Conservation (phyloP, 1,140 invertebrate genomes). For the Sinella curviseta region DNA sequence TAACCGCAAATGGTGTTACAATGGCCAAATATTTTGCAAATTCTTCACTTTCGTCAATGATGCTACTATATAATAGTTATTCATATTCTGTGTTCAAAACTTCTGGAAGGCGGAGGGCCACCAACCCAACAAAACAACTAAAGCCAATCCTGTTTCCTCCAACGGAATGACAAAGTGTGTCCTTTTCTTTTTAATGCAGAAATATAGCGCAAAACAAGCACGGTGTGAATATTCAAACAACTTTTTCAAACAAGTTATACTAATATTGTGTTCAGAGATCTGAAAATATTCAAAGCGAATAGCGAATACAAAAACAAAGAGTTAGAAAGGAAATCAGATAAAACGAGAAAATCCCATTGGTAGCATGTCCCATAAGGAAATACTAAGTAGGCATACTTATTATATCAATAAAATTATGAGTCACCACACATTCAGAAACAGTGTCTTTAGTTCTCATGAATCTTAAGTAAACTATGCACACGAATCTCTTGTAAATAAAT, state of each 20-base stretch:
- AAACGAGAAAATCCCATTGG: too few species aligned
- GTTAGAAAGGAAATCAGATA: too few species aligned
- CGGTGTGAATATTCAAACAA: background rate
- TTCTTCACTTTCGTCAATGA: slow-evolving; percentile 80
- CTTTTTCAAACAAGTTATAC: background rate
- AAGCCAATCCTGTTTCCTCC: slow-evolving; percentile 75
- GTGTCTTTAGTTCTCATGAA: too few species aligned
- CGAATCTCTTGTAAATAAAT: background rate
- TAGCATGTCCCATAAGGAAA: too few species aligned
- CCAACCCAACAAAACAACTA: slow-evolving; percentile 75
- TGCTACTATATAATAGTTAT: slow-evolving; percentile 66
- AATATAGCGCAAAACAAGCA: background rate
- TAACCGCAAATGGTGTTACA: background rate
- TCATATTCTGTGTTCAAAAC: slow-evolving; percentile 76
- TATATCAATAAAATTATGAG: too few species aligned
- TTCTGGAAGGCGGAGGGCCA: slow-evolving; percentile 72
- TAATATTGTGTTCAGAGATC: too few species aligned
- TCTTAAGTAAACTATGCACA: too few species aligned
- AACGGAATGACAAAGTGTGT: slow-evolving; percentile 78
- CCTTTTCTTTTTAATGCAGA: slow-evolving; percentile 63
- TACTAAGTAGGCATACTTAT: too few species aligned
- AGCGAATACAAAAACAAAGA: too few species aligned
- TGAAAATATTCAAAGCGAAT: too few species aligned
- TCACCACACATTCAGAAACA: too few species aligned
- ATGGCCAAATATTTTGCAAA: slow-evolving; percentile 75